Evolutionary conservation across 2,797 vertebrate species (phyloP).

Genomic region (Rhabdophis nuchalis): DNA sequence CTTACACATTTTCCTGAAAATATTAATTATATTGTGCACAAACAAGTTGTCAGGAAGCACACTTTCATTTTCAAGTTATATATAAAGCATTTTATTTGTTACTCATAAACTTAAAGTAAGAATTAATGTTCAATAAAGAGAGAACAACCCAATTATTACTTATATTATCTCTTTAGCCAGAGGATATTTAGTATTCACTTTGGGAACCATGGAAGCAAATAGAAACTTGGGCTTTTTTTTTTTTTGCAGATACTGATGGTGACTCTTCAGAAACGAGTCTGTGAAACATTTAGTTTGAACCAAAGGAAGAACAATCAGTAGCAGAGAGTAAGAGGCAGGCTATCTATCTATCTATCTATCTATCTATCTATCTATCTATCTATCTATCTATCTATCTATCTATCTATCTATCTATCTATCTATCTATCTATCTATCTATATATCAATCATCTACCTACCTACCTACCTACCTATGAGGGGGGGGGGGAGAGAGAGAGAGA

Average conservation of each 20-base stretch:
- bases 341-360: too few relatives aligned
- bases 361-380: too few relatives aligned
- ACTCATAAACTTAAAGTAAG: background rate
- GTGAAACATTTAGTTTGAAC: background rate
- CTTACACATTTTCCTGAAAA: background rate
- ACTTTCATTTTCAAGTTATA: background rate
- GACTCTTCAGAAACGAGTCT: fast-evolving
- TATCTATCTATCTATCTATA: too few relatives aligned
- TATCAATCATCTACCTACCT: too few relatives aligned
- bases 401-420: too few relatives aligned
- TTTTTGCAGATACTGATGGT: background rate
- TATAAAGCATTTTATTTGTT: background rate
- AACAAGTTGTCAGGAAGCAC: background rate
- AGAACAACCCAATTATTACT: background rate
- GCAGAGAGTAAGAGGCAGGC: fast-evolving
- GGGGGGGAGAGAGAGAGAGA: too few relatives aligned
- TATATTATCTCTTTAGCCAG: background rate
- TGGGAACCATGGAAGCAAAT: background rate
- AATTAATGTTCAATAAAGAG: background rate
- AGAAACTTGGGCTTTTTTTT: background rate
- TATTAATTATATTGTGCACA: background rate
- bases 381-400: too few relatives aligned
- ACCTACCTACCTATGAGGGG: too few relatives aligned
- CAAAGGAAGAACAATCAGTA: background rate
- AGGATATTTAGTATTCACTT: background rate